phyloP scores from a whole-genome alignment of 2,888 invertebrate genomes.

The Drosophila kokeensis region DNA sequence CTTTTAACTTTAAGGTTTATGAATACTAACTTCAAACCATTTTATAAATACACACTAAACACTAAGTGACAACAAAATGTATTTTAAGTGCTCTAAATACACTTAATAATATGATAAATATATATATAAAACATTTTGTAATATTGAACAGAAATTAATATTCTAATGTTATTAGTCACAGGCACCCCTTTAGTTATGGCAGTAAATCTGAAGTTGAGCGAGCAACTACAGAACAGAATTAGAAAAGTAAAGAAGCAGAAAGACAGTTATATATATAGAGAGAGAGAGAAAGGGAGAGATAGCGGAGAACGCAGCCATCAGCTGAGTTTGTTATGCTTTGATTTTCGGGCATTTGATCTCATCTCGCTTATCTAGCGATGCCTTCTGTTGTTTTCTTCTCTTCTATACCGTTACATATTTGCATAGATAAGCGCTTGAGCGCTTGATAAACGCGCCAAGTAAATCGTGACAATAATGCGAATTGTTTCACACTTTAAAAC shows the following conservation, averaged over 20 bases:
- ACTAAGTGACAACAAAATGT: background rate
- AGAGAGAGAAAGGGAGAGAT: background rate
- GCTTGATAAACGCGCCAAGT: constrained; percentile 35
- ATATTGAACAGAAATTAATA: no score
- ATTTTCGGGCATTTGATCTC: constrained; percentile 6
- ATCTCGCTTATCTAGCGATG: background rate
- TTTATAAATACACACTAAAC: background rate
- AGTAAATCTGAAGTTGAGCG: background rate
- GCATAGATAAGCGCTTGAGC: constrained; percentile 41
- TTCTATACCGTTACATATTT: constrained; percentile 34
- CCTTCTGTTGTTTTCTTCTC: constrained; percentile 24
- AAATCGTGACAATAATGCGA: constrained; percentile 71
- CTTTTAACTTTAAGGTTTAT: background rate
- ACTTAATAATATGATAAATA: no score
- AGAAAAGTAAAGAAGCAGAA: background rate
- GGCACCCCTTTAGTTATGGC: background rate
- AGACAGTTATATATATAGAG: background rate
- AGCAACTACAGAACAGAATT: background rate
- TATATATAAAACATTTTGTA: no score
- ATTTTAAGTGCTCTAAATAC: background rate
- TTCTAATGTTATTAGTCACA: background rate
- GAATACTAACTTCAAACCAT: background rate
- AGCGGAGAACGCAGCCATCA: background rate
- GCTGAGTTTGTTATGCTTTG: constrained; percentile 18
- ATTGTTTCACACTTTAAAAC: constrained; percentile 32